Evolutionary conservation across 1,140 invertebrate genomes (phyloP).

Genomic region (Argopecten irradians): DNA sequence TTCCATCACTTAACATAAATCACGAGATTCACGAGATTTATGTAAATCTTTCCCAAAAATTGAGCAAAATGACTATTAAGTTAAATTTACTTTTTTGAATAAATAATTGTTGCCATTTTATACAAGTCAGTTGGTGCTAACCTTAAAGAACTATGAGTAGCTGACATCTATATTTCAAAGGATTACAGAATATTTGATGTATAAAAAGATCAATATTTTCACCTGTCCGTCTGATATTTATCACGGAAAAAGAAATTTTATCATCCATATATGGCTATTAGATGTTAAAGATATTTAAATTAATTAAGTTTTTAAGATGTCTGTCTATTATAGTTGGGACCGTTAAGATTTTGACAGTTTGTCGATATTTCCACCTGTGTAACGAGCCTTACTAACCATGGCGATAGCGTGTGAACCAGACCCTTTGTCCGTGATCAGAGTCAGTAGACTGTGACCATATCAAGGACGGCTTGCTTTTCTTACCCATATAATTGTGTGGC

Average conservation of each 20-base stretch:
- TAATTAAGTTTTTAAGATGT: neutral
- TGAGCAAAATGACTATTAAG: neutral
- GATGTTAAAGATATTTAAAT: neutral
- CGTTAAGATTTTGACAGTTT: neutral
- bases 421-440: neutral
- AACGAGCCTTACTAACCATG: neutral
- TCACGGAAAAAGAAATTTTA: neutral
- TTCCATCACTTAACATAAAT: neutral
- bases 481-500: neutral
- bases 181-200: neutral
- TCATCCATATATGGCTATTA: neutral
- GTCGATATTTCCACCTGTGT: slow-evolving; percentile 9
- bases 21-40: no score
- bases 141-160: no score
- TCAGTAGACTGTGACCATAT: neutral
- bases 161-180: no score
- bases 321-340: neutral
- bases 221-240: neutral
- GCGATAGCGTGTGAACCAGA: neutral
- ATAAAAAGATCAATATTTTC: neutral
- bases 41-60: neutral
- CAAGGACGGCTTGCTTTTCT: neutral
- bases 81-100: neutral
- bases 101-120: neutral
- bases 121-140: no score